Evolutionary conservation across 2,113 vertebrate genomes (phyloP).

Genomic region (Bubalus kerabau): DNA sequence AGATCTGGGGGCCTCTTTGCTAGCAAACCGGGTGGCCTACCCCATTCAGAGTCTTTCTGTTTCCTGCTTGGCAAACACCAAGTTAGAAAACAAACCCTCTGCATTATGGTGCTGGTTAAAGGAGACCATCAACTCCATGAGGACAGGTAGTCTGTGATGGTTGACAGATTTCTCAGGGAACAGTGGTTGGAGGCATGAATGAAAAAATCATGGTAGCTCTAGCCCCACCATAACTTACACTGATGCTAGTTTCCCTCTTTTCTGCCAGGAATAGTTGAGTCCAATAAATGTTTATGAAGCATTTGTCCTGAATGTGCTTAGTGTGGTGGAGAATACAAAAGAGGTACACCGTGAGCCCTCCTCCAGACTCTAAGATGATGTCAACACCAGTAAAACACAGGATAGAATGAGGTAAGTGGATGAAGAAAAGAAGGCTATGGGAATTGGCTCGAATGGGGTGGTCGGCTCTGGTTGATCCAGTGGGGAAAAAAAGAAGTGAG

Average conservation of each 20-base stretch:
- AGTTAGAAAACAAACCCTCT: not conserved
- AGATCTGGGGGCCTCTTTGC: not conserved
- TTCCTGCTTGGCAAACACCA: not conserved
- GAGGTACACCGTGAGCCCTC: rapidly evolving
- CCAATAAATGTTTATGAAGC: not conserved
- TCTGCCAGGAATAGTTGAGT: not conserved
- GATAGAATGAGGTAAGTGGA: not conserved
- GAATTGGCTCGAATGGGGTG: not conserved
- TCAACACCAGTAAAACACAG: not conserved
- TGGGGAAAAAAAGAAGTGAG: not conserved
- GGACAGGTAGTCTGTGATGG: not conserved
- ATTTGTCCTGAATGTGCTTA: not conserved
- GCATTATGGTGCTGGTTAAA: not conserved
- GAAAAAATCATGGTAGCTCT: not conserved
- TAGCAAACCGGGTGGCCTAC: not conserved
- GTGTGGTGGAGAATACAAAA: not conserved
- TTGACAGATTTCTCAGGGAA: not conserved
- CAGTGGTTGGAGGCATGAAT: not conserved
- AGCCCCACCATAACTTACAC: not conserved
- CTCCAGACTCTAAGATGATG: not conserved
- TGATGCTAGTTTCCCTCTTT: not conserved
- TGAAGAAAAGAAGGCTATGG: not conserved
- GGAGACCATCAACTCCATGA: not conserved
- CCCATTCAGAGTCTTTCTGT: not conserved
- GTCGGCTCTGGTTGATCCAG: not conserved